Percentiles rank a stretch among this genome's conserved stretches.
These are phyloP conservation scores for Anguilla japonica DNA, from an alignment of 2,113 vertebrate species.

Conservation along the genomic window DNA sequence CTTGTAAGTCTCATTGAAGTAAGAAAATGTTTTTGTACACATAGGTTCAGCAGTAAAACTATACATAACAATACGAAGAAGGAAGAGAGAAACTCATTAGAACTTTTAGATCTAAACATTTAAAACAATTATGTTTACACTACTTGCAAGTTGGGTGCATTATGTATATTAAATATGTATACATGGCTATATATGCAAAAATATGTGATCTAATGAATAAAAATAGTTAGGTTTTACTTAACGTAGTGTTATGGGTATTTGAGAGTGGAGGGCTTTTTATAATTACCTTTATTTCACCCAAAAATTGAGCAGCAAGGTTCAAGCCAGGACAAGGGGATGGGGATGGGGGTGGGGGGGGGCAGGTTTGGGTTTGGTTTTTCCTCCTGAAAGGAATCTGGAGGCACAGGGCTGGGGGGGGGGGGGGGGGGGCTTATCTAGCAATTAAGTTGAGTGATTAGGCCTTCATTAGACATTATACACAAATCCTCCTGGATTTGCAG, in stretches of 20 bases:
- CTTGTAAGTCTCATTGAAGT: too few species aligned
- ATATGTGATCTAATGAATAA: not conserved
- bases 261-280: not conserved
- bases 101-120: too few species aligned
- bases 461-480: constrained; percentile 50
- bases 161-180: not conserved
- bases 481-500: constrained; percentile 29
- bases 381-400: constrained; percentile 23
- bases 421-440: constrained; percentile 39
- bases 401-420: constrained; percentile 38
- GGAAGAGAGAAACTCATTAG: too few species aligned
- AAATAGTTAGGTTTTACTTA: not conserved
- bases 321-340: not conserved
- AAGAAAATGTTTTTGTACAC: too few species aligned
- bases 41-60: too few species aligned
- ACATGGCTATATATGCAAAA: not conserved
- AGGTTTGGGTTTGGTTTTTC: constrained; percentile 13
- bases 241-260: not conserved
- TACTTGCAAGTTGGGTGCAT: not conserved
- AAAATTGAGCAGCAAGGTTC: not conserved
- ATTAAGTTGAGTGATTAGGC: constrained; percentile 41
- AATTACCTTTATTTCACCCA: not conserved
- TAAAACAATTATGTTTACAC: too few species aligned
- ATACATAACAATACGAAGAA: too few species aligned
- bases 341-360: not conserved